Evolutionary conservation across 92 coral and sea anemone species (phyloP).

Genomic region (Palythoa heliodiscus): DNA sequence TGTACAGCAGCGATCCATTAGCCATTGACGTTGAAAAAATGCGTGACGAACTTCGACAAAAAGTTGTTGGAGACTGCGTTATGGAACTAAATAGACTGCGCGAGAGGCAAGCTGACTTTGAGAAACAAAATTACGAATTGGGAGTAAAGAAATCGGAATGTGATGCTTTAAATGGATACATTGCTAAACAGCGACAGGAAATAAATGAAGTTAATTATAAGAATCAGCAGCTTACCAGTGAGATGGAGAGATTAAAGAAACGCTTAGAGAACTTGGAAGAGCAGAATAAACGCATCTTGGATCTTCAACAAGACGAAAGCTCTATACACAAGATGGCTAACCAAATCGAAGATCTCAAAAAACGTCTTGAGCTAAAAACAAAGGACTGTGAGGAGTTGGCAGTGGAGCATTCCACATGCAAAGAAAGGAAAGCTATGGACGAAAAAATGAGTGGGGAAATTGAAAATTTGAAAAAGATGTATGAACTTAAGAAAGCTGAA

Average conservation of each 20-base stretch:
- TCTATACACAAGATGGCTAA: not conserved
- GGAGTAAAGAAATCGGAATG: conserved; percentile 31
- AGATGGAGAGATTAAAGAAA: conserved; percentile 7
- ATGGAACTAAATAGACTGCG: conserved; percentile 20
- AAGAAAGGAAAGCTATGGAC: not conserved
- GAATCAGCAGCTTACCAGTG: not conserved
- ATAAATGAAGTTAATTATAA: conserved; percentile 1
- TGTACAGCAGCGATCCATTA: not conserved
- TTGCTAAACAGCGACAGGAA: conserved; percentile 24
- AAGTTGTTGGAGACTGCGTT: conserved; percentile 5
- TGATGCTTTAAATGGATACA: conserved; percentile 15
- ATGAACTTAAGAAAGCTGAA: conserved; percentile 16
- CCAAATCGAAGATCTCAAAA: conserved; percentile 9
- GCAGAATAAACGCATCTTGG: not conserved
- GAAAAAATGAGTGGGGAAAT: not conserved
- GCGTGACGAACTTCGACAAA: conserved; percentile 11
- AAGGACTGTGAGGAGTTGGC: not conserved
- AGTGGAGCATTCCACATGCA: not conserved
- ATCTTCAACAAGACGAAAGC: not conserved
- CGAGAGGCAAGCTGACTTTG: conserved; percentile 13
- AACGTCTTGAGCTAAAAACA: not conserved
- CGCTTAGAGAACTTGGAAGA: not conserved
- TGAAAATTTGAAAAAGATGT: conserved; percentile 9
- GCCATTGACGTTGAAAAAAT: not conserved
- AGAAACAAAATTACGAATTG: conserved; percentile 22